phyloP scores from a whole-genome alignment of 2,113 vertebrate species.

The Malurus alboscapulatus region DNA sequence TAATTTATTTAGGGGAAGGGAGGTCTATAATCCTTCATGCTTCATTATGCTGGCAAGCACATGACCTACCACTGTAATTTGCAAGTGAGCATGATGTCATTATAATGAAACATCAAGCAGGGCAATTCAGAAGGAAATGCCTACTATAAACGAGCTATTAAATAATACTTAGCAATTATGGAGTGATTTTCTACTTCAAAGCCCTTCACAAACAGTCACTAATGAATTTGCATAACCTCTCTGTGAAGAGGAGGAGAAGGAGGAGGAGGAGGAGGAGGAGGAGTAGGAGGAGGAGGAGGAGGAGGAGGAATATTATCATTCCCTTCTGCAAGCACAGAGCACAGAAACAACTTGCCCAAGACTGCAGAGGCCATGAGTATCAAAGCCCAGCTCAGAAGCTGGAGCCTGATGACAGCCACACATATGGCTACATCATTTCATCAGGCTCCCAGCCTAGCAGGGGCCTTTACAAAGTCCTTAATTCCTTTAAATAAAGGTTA shows the following conservation, averaged over 20 bases:
- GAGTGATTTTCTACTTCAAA: constrained; percentile 63
- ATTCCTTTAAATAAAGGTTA: not conserved
- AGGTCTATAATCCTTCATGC: constrained; percentile 24
- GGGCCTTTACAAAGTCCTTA: not conserved
- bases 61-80: constrained; percentile 32
- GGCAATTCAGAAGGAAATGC: constrained; percentile 45
- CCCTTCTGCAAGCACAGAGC: not conserved
- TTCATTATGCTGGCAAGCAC: constrained; percentile 25
- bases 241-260: not conserved
- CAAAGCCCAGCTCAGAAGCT: not conserved
- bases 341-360: not conserved
- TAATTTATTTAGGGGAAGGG: not conserved
- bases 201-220: constrained; percentile 36
- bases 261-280: not conserved
- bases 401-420: not conserved
- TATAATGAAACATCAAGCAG: constrained; percentile 58
- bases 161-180: constrained; percentile 58
- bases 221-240: constrained; percentile 45
- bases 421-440: not conserved
- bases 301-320: not conserved
- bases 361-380: not conserved
- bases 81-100: constrained; percentile 53
- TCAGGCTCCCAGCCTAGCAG: not conserved
- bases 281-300: not conserved
- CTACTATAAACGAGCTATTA: constrained; percentile 45